phyloP scores from a whole-genome alignment of 2,888 invertebrate species.

The Heliconius cydno region DNA sequence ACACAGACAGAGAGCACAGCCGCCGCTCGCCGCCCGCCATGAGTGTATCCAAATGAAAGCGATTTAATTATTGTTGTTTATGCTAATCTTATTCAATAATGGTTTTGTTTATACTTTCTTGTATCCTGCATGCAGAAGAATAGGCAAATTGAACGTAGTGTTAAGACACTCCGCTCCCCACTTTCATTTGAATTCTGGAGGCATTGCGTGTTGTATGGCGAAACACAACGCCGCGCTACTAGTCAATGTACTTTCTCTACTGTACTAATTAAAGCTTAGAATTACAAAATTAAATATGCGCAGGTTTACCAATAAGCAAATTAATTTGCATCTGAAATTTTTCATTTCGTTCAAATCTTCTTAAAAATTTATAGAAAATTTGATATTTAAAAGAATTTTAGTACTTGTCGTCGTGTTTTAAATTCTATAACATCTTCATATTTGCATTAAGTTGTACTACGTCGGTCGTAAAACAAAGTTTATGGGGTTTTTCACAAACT shows the following conservation, averaged over 20 bases:
- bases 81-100: constrained; percentile 2
- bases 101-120: background rate
- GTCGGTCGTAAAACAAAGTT: constrained; percentile 38
- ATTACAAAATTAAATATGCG: no score
- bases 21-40: constrained; percentile 15
- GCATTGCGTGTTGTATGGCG: no score
- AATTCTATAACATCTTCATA: constrained; percentile 33
- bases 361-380: no score
- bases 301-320: no score
- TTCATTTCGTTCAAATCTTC: no score
- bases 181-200: no score
- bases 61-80: constrained; percentile 16
- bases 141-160: no score
- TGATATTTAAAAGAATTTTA: background rate
- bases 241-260: background rate
- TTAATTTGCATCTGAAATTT: no score
- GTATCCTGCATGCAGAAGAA: background rate
- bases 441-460: constrained; percentile 34
- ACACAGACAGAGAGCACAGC: constrained; percentile 25
- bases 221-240: background rate
- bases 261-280: no score
- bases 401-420: constrained; percentile 33
- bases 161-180: no score
- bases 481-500: constrained; percentile 39
- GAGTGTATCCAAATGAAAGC: constrained; percentile 37